Conservation (phyloP, 2,113 vertebrate genomes). For the Brachypteracias leptosomus region DNA sequence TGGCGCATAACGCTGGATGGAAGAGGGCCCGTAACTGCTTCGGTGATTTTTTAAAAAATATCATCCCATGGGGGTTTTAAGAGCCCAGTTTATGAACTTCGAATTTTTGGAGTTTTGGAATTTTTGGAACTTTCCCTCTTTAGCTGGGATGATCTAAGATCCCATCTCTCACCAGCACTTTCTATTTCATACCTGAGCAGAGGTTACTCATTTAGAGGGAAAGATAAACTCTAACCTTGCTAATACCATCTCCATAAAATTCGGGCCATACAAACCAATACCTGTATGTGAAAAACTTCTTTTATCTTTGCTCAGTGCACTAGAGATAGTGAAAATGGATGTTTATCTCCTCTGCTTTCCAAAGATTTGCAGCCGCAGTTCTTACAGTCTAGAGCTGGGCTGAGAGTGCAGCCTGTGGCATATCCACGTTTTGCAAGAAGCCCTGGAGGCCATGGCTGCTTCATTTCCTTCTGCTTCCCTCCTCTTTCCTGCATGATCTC, state of each 20-base stretch:
- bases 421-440: fast-evolving
- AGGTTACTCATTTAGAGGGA: background rate
- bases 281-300: background rate
- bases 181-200: background rate
- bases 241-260: background rate
- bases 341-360: background rate
- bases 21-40: no score
- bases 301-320: background rate
- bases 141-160: no score
- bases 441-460: fast-evolving
- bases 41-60: background rate
- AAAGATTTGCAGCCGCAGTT: background rate
- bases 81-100: fast-evolving
- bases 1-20: no score
- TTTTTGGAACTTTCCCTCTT: background rate
- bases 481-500: background rate
- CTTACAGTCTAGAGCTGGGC: background rate
- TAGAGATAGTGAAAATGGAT: slow-evolving; percentile 17
- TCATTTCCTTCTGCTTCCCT: background rate
- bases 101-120: background rate
- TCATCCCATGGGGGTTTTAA: fast-evolving
- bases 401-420: background rate
- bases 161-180: background rate
- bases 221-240: slow-evolving; percentile 40
- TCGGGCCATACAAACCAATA: background rate